A percentile compares a stretch with the other conserved stretches of the same genome.
Conservation (phyloP, 2,888 invertebrate genomes). For the Zootermopsis nevadensis region DNA sequence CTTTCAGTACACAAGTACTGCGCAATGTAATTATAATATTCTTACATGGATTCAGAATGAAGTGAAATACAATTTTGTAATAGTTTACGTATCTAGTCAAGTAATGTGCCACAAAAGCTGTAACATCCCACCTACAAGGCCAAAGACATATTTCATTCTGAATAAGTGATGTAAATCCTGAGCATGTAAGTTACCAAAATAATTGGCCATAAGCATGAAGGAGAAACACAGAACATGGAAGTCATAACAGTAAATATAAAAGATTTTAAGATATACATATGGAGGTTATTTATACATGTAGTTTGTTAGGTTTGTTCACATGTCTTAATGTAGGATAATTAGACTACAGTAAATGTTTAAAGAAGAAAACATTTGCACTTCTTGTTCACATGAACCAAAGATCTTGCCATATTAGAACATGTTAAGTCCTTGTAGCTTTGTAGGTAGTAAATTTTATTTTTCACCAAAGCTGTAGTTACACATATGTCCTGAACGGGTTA, state of each 20-base stretch:
- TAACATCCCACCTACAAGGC: slow-evolving; percentile 8
- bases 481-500: not conserved
- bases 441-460: not conserved
- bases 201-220: not conserved
- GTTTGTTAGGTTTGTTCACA: not conserved
- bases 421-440: not conserved
- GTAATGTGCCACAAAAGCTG: slow-evolving; percentile 15
- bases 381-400: not conserved
- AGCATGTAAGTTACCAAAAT: not conserved
- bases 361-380: not conserved
- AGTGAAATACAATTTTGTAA: not conserved
- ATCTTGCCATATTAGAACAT: slow-evolving; percentile 4
- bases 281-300: not conserved
- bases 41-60: not conserved
- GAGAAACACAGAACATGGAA: not conserved
- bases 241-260: not conserved
- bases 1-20: no score
- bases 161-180: not conserved
- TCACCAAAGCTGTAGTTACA: slow-evolving; percentile 8
- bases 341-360: not conserved
- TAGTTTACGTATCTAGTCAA: not conserved
- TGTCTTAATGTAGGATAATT: not conserved
- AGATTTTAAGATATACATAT: not conserved
- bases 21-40: no score
- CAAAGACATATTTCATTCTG: not conserved